phyloP scores from a whole-genome alignment of 2,113 vertebrate genomes.

The Nicator chloris region DNA sequence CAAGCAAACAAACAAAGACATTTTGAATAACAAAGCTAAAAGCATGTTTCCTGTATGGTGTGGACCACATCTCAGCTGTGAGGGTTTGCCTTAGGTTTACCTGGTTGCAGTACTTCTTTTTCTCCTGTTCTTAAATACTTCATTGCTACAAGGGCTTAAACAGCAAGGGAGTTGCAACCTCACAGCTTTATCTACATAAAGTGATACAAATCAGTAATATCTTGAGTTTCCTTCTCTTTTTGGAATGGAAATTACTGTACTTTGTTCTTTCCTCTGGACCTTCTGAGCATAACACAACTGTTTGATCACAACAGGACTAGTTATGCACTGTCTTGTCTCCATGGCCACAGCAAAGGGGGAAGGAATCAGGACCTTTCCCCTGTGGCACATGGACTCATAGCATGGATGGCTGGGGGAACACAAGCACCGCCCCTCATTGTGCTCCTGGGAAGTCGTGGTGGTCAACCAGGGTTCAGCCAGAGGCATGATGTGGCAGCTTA shows the following conservation, averaged over 20 bases:
- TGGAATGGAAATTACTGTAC: not conserved
- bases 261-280: not conserved
- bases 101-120: not conserved
- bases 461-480: not conserved
- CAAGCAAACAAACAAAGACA: not conserved
- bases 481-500: not conserved
- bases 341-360: not conserved
- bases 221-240: not conserved
- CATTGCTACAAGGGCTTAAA: not conserved
- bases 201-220: not conserved
- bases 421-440: not conserved
- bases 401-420: not conserved
- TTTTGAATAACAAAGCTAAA: not conserved
- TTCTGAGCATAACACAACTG: not conserved
- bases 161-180: not conserved
- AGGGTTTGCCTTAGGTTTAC: not conserved
- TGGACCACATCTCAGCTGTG: not conserved
- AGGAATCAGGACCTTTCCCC: not conserved
- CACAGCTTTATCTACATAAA: not conserved
- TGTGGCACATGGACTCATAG: rapidly evolving
- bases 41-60: not conserved
- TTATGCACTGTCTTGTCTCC: not conserved
- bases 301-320: not conserved
- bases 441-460: not conserved
- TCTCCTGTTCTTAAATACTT: not conserved